phyloP scores from a whole-genome alignment of 2,797 vertebrate species.

The Ataeniobius toweri region DNA sequence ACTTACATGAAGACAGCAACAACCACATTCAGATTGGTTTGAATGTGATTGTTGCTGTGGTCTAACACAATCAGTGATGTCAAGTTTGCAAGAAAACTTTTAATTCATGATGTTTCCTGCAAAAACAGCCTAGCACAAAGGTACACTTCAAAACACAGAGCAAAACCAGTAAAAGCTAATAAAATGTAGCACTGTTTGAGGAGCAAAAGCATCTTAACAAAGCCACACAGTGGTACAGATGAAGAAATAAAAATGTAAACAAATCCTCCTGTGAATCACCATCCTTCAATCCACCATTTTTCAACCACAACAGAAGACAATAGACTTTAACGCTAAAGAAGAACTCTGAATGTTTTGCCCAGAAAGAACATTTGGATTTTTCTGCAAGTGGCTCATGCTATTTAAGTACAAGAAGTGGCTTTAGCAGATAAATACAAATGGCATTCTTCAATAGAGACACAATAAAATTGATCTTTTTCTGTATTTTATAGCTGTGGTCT shows the following conservation, averaged over 20 bases:
- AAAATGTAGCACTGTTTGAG: not conserved
- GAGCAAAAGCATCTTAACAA: not conserved
- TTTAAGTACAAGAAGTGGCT: not conserved
- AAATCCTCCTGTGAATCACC: not conserved
- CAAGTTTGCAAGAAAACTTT: conserved; percentile 7
- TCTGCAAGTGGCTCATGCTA: not conserved
- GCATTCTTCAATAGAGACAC: too few species aligned
- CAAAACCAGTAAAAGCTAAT: not conserved
- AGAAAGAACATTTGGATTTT: not conserved
- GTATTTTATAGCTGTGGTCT: too few species aligned
- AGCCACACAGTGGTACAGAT: not conserved
- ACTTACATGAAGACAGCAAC: not conserved
- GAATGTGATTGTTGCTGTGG: not conserved
- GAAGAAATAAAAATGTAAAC: not conserved
- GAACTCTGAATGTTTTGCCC: not conserved
- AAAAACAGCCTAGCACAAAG: not conserved
- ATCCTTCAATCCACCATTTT: not conserved
- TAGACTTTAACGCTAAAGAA: not conserved
- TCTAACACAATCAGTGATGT: not conserved
- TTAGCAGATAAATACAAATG: too few species aligned
- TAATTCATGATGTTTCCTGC: not conserved
- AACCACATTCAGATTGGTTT: not conserved
- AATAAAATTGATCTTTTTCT: too few species aligned
- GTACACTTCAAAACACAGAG: not conserved
- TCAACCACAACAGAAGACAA: not conserved